These are phyloP conservation scores for Diplogasteroides magnus DNA, from an alignment of 1,140 invertebrate species.

Conservation along the genomic window DNA sequence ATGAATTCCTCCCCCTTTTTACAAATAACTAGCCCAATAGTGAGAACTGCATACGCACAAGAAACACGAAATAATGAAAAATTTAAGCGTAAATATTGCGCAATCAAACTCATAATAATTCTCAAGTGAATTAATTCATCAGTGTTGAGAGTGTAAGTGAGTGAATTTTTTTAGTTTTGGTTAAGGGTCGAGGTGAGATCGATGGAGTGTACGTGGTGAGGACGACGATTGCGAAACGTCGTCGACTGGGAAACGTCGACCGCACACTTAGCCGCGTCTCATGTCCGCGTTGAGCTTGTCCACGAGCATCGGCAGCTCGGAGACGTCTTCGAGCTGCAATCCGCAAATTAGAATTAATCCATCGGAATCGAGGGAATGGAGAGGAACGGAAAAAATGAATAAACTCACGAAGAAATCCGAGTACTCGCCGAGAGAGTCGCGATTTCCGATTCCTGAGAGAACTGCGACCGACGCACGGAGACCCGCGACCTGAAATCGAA, in stretches of 20 bases:
- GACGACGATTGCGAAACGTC: neutral
- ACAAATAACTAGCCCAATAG: no score
- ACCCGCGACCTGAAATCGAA: slow-evolving; percentile 24
- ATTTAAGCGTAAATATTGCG: no score
- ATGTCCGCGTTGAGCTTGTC: slow-evolving; percentile 26
- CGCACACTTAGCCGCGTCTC: slow-evolving; percentile 23
- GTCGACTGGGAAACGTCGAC: no score
- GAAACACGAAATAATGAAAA: no score
- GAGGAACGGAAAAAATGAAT: neutral
- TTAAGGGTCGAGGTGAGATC: no score
- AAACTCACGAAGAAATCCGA: slow-evolving; percentile 29
- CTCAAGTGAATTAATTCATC: no score
- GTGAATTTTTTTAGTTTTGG: no score
- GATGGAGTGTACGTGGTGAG: neutral
- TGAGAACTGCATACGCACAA: no score
- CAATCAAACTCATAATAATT: no score
- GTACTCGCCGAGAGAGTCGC: slow-evolving; percentile 19
- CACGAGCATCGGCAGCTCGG: slow-evolving; percentile 18
- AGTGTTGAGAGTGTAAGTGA: no score
- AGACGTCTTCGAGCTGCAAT: slow-evolving; percentile 26
- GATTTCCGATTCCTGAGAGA: slow-evolving; percentile 20
- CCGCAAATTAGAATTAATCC: neutral
- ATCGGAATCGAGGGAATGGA: neutral
- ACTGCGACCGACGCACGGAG: slow-evolving; percentile 24
- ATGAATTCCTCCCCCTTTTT: no score